Conservation (phyloP, 2,888 invertebrate species). For the Ophonus ardosiacus region DNA sequence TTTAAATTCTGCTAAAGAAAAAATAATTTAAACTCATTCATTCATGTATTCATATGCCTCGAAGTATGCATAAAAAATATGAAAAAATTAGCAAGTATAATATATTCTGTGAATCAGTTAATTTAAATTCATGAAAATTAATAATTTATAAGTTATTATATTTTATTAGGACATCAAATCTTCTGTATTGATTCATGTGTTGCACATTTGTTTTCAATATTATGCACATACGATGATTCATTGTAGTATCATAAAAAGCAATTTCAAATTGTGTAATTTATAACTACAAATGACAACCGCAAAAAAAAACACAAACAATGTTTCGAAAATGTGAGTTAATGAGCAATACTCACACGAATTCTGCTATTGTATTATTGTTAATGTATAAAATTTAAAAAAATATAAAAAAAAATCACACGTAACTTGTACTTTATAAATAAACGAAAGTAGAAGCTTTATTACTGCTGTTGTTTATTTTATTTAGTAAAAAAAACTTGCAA, state of each 20-base stretch:
- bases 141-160: conserved; percentile 11
- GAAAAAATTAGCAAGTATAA: conserved; percentile 25
- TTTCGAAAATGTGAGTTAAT: background rate
- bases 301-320: background rate
- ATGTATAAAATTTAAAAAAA: background rate
- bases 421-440: background rate
- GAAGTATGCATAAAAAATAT: conserved; percentile 6
- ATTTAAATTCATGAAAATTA: conserved; percentile 15
- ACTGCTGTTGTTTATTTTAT: background rate
- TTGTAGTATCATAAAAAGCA: conserved; percentile 15
- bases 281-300: background rate
- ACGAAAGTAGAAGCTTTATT: background rate
- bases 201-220: background rate
- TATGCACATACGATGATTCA: conserved; percentile 19
- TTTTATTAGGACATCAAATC: conserved; percentile 1
- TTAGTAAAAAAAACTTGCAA: background rate
- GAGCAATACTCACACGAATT: background rate
- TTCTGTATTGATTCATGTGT: conserved; percentile 9
- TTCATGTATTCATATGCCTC: background rate
- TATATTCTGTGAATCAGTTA: conserved; percentile 3
- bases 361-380: background rate
- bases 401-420: background rate
- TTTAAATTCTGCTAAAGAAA: no score
- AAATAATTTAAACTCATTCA: background rate
- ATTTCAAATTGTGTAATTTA: conserved; percentile 18